These are phyloP conservation scores for Andrena bucephala DNA, from an alignment of 2,888 invertebrate genomes.

Conservation along the genomic window DNA sequence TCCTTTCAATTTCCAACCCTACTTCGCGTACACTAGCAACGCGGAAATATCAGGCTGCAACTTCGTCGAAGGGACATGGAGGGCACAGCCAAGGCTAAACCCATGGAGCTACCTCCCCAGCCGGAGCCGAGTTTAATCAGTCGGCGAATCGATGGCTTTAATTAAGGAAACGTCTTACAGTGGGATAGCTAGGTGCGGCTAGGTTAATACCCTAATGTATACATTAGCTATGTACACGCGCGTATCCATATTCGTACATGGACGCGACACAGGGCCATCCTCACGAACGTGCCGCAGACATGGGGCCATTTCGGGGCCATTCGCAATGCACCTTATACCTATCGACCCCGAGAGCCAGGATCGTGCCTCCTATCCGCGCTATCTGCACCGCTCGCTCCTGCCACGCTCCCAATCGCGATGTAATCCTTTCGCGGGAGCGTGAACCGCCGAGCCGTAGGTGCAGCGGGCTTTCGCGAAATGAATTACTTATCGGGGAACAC, in stretches of 20 bases:
- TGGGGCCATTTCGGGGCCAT: conserved; percentile 33
- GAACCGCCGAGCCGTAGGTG: neutral
- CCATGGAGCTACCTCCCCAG: conserved; percentile 22
- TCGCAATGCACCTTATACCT: conserved; percentile 37
- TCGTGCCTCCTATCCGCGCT: conserved; percentile 15
- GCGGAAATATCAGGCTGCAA: neutral
- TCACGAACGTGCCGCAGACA: conserved; percentile 23
- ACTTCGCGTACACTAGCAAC: neutral
- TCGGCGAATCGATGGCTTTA: conserved; percentile 75
- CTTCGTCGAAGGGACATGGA: conserved; percentile 1
- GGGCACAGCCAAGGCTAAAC: conserved; percentile 6
- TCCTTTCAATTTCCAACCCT: neutral
- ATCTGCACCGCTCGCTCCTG: conserved; percentile 23
- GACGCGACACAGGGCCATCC: conserved; percentile 37
- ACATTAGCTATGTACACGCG: conserved; percentile 14
- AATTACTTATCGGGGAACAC: conserved; percentile 62
- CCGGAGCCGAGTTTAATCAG: conserved; percentile 69
- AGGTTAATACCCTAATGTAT: conserved; percentile 59
- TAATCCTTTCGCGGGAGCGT: conserved; percentile 22
- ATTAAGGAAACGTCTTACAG: conserved; percentile 74
- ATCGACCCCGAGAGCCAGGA: conserved; percentile 43
- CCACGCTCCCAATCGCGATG: conserved; percentile 31
- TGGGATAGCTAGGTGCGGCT: conserved; percentile 53
- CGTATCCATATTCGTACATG: conserved; percentile 38
- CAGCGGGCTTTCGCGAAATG: conserved; percentile 46